These are phyloP conservation scores for Rhagoletis pomonella DNA, from an alignment of 1,140 invertebrate genomes.

Conservation along the genomic window DNA sequence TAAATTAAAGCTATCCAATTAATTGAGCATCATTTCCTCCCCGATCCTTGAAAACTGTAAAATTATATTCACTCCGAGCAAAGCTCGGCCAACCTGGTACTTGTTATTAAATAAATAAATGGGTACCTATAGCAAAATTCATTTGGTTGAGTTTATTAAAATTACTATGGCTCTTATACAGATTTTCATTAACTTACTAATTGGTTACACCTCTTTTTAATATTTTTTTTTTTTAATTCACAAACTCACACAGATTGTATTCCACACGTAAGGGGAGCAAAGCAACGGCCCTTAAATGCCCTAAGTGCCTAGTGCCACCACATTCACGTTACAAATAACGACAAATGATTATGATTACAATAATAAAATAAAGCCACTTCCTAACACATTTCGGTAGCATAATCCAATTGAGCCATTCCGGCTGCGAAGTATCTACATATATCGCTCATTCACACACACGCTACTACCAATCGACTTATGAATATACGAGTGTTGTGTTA, in stretches of 20 bases:
- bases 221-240: background rate
- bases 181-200: background rate
- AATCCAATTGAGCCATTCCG: slow-evolving; percentile 24
- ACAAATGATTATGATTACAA: slow-evolving; percentile 51
- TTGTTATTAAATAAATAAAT: too few relatives aligned
- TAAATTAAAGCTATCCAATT: too few relatives aligned
- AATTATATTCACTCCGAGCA: too few relatives aligned
- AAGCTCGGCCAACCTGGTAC: too few relatives aligned
- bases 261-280: background rate
- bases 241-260: background rate
- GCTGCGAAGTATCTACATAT: background rate
- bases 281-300: background rate
- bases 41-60: too few relatives aligned
- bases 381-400: slow-evolving; percentile 12
- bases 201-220: background rate
- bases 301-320: background rate
- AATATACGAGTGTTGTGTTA: background rate
- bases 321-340: background rate
- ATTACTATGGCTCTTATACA: too few relatives aligned
- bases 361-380: slow-evolving; percentile 44
- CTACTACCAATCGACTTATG: background rate
- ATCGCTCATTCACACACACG: background rate
- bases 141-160: too few relatives aligned
- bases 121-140: too few relatives aligned
- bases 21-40: too few relatives aligned